These are phyloP conservation scores for Porites divaricata DNA, from an alignment of 92 coral and sea anemone genomes.

Conservation along the genomic window DNA sequence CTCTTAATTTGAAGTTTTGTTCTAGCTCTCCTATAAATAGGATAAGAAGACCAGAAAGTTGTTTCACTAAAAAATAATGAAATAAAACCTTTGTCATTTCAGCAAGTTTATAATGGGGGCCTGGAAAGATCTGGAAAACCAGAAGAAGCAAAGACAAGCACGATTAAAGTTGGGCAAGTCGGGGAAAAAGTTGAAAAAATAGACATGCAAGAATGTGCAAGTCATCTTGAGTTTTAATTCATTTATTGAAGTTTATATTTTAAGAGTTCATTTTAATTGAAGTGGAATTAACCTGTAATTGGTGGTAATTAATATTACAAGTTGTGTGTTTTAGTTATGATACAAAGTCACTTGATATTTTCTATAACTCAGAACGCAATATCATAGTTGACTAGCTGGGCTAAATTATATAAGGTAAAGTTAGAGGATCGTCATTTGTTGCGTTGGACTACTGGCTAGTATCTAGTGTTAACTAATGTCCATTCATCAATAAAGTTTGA, in stretches of 20 bases:
- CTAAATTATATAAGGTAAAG: too few species aligned
- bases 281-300: too few species aligned
- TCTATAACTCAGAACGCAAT: too few species aligned
- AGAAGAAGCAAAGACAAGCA: constrained; percentile 63
- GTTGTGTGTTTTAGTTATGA: not conserved
- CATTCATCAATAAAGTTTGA: too few species aligned
- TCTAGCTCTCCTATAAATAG: too few species aligned
- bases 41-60: too few species aligned
- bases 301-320: not conserved
- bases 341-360: not conserved
- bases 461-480: too few species aligned
- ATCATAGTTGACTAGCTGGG: too few species aligned
- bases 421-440: too few species aligned
- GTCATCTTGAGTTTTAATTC: too few species aligned
- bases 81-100: constrained; percentile 6
- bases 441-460: too few species aligned
- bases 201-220: not conserved
- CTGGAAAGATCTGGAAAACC: constrained; percentile 58
- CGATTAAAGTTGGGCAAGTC: constrained; percentile 52
- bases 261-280: not conserved
- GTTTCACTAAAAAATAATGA: not conserved
- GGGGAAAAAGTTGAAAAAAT: constrained; percentile 34
- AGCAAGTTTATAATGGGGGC: constrained; percentile 64
- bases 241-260: not conserved
- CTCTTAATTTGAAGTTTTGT: too few species aligned